Base-by-base conservation (phyloP, 2,888 invertebrate species). In the Andrena dorsata region DNA sequence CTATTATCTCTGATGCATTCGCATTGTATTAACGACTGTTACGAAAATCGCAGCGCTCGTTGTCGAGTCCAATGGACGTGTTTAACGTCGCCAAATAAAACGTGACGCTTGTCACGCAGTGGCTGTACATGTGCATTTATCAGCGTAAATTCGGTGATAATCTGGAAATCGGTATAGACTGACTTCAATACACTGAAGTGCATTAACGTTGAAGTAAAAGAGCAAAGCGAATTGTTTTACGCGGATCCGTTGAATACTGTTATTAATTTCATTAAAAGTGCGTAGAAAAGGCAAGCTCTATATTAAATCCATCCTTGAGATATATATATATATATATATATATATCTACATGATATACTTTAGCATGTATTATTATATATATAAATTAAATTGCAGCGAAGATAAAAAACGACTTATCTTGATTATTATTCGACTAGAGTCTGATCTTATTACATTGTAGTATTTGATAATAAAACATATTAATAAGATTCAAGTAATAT, bases 291-390 rank as follows among this genome's bases (percentile, higher is more conserved):
- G 75, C 86, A 84, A 60, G 86, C 86, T 86, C 86, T 76, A 86
- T 86, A 86, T 86, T 86, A 86, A 86, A 81, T 86, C 76, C 53
- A 79, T 69, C 71, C 73, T 76, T 80, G 30, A 83, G 71, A 71
- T 20, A 74, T 72, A 16, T 41, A 35, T 8, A 32, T 35, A 35
- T 10, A 35, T 2, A 35, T 35, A 32, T 32, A 35, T 35, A 35
- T 35, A 13, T 35, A 35, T 35, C 10, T 35, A 35, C 13, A 78
- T 61, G 70, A 69, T 82, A 76, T 56, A 26, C 23, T 74, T 73
- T 73, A 80, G 51, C 60, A 41, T 47, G 65, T 83, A 64, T 72
- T 28, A 60, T 73, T 30, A 81, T 28, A 32, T 71, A 28, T 32
- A 32, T 30, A 53, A 69, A 71, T 71, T 49, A 64, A 71, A 56